Evolutionary conservation across 2,888 invertebrate species (phyloP), one percentile per base, ranked within the genome.

Genomic region (Diarsia mendica): DNA sequence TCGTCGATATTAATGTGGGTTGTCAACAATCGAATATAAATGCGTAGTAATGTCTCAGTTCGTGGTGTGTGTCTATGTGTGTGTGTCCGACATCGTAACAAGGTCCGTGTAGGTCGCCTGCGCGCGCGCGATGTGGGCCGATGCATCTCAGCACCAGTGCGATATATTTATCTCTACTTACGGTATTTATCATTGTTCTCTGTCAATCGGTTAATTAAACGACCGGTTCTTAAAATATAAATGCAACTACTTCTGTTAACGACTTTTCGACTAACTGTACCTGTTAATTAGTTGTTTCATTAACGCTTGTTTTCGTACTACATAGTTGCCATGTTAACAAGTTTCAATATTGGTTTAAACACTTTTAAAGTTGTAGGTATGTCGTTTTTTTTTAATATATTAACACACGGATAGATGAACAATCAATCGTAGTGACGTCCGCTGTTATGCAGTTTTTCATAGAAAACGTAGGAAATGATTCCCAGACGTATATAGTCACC

Each of bases 91-190:
- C 92, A 91, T 92, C 90, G 88, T 87, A 87, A 87, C 90, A 88
- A 93, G 90, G 92, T 94, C 93, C 93, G 93, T 94, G 91, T 93
- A 91, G 92, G 93, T 92, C 92, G 91, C 79, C 51, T 72, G 79
- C 83, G 87, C 85, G 77, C 77, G 75, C 77, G 77, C 71, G 73
- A 91, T 90, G 91, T 92, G 88, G 90, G 89, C 87, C 91, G 88
- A 77, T 83, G 87, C 87, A 86, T 86, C 88, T 83, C 72, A 67
- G 61, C 72, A 80, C 72, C 66, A 68, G 49, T 65, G 58, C 63
- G 72, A 74, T 78, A 81, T 75, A 81, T 79, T 81, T 77, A 79
- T 79, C 71, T 77, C 60, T 58, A 67, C 60, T 79, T 81, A 85
- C 77, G 60, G 79, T 85, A 75, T 77, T 80, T 70, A 82, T 80